Evolutionary conservation across 2,797 vertebrate species (phyloP), one percentile per base, ranked within the genome.

Genomic region (Syndactyla subalaris): DNA sequence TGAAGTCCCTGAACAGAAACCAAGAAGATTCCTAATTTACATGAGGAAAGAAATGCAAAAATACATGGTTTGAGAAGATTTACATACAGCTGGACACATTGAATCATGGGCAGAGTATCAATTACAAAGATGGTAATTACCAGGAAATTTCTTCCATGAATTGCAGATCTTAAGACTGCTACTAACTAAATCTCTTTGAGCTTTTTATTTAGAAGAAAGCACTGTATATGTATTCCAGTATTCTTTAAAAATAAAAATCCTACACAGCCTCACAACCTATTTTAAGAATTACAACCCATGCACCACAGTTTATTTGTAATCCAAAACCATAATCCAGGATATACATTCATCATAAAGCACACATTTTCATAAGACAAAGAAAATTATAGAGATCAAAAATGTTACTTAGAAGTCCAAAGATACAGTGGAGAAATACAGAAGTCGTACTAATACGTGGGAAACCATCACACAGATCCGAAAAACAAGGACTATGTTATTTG

Each of bases 21-120:
- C 63, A 74, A 67, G 59, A 73, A 76, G 43, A 87, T 43, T 81
- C 57, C 48, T 90, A 66, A 95, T 90, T 94, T 95, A 63, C 79
- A 96, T 70, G 55, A 88, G 24, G 79, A 92, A 93, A 84, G 79
- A 93, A 91, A 93, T 63, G 88, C 62, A 93, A 81, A 95, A 93
- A 74, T n/a, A 61, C 7, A 27, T 52, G 59, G 49, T 71, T 63
- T 73, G 70, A 78, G 27, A 80, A 72, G 55, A 95, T 96, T 96
- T 97, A 81, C 93, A 95, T 97, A 95, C 93, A 95, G 91, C 92
- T 95, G 96, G 89, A 76, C 51, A 70, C 46, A 48, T 0, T 87
- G 85, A 93, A 67, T 80, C 66, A 46, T 6, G 8, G 70, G 58
- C 30, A 91, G 62, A 76, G n/a, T n/a, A 94, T 61, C 76, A 91